Conservation (phyloP, 1,140 invertebrate genomes). For the Rhyzopertha dominica region DNA sequence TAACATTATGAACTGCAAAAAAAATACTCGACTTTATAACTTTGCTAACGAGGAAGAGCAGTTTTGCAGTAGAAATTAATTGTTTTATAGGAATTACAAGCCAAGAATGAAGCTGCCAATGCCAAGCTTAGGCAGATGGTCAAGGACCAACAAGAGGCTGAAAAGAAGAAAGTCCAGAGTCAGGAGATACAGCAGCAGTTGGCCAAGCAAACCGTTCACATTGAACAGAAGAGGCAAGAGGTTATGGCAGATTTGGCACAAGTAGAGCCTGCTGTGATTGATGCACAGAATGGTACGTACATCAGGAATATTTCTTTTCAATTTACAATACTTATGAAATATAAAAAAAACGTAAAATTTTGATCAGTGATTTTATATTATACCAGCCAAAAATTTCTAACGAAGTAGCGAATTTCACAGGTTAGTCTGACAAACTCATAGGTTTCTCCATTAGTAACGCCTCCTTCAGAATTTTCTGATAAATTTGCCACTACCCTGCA, state of each 20-base stretch:
- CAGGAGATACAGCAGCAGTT: conserved; percentile 94
- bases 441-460: no score
- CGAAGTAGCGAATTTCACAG: no score
- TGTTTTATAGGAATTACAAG: conserved; percentile 76
- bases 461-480: no score
- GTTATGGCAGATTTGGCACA: conserved; percentile 93
- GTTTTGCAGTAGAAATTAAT: background rate
- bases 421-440: no score
- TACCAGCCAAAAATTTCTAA: no score
- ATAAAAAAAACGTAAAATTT: background rate
- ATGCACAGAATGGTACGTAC: conserved; percentile 88
- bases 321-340: conserved; percentile 1
- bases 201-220: conserved; percentile 85
- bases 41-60: no score
- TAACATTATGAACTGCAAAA: no score
- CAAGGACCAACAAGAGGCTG: conserved; percentile 98
- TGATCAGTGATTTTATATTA: conserved; percentile 1
- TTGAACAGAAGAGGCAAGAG: conserved; percentile 84
- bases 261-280: conserved; percentile 97
- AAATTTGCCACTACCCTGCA: no score
- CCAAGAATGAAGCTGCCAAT: conserved; percentile 99
- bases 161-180: conserved; percentile 97
- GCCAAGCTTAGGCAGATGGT: conserved; percentile 98
- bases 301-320: conserved; percentile 19
- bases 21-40: no score